Evolutionary conservation across 2,888 invertebrate species (phyloP).

Genomic region (Piscicola geometra): DNA sequence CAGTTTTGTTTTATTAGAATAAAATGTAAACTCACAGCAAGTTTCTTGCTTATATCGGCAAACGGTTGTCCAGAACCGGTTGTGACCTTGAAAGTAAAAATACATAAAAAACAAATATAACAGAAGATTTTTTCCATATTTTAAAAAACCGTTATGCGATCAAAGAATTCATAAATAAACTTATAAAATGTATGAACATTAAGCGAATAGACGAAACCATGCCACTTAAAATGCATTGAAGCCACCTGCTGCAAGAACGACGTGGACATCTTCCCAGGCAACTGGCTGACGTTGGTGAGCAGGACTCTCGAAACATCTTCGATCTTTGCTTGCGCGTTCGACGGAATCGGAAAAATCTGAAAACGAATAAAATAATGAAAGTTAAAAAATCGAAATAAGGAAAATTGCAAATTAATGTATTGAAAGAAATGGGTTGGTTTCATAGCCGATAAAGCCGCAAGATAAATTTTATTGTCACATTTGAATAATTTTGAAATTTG

Average conservation of each 20-base stretch:
- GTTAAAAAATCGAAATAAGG: neutral
- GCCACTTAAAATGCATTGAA: too few relatives aligned
- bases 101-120: too few relatives aligned
- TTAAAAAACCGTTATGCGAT: too few relatives aligned
- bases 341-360: constrained; percentile 53
- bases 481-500: too few relatives aligned
- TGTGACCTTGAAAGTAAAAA: constrained; percentile 33
- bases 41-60: constrained; percentile 43
- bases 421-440: too few relatives aligned
- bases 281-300: constrained; percentile 61
- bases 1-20: neutral
- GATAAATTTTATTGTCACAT: too few relatives aligned
- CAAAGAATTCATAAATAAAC: too few relatives aligned
- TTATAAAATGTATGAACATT: too few relatives aligned
- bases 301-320: constrained; percentile 95
- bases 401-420: too few relatives aligned
- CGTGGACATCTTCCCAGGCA: constrained; percentile 45
- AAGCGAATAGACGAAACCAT: too few relatives aligned
- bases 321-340: constrained; percentile 76
- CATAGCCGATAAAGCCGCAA: too few relatives aligned
- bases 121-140: too few relatives aligned
- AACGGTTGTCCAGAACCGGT: constrained; percentile 40
- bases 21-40: constrained; percentile 41
- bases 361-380: neutral
- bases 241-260: constrained; percentile 39